Conservation (phyloP, 1,140 invertebrate species). For the Drosophila jambulina region DNA sequence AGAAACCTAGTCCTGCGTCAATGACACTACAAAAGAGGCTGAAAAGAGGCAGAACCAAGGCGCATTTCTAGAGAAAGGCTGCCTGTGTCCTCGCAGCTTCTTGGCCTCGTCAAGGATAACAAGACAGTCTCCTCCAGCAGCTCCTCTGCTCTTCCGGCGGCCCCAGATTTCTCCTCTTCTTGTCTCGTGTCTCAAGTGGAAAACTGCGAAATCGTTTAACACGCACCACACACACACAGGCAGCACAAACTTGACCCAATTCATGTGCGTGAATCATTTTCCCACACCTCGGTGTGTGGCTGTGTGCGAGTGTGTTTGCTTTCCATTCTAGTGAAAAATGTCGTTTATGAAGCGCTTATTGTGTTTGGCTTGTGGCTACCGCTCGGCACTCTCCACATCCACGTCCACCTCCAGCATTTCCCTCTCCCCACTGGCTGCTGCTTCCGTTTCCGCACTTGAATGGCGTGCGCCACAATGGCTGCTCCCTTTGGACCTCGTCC, state of each 20-base stretch:
- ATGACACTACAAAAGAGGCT: constrained; percentile 17
- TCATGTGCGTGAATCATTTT: constrained; percentile 58
- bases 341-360: constrained; percentile 83
- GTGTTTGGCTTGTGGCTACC: constrained; percentile 77
- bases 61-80: constrained; percentile 8
- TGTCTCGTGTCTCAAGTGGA: constrained; percentile 56
- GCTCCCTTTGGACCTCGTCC: constrained; percentile 5
- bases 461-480: constrained; percentile 76
- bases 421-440: constrained; percentile 36
- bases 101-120: constrained; percentile 71
- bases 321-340: constrained; percentile 75
- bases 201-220: constrained; percentile 59
- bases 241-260: constrained; percentile 74
- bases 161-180: constrained; percentile 23
- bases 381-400: background rate
- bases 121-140: constrained; percentile 43
- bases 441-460: constrained; percentile 80
- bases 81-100: constrained; percentile 34
- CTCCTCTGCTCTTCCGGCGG: constrained; percentile 8
- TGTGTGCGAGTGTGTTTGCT: constrained; percentile 35
- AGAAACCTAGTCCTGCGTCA: constrained; percentile 47
- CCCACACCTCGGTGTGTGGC: constrained; percentile 8
- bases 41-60: constrained; percentile 4
- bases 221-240: constrained; percentile 30
- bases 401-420: background rate